Evolutionary conservation across 2,888 invertebrate genomes (phyloP).

Genomic region (Philereme vetulata): DNA sequence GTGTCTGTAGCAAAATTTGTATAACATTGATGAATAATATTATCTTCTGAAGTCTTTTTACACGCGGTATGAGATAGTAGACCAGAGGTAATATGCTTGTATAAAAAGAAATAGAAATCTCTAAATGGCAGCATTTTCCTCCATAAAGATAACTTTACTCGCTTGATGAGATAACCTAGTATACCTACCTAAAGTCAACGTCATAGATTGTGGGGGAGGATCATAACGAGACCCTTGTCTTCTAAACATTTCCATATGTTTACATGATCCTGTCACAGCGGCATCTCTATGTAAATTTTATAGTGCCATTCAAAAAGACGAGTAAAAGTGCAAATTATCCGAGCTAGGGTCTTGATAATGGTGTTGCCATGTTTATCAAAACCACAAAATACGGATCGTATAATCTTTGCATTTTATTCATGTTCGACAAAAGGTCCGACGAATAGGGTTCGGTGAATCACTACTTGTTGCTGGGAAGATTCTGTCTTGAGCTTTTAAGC

Average conservation of each 20-base stretch:
- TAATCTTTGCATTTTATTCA: conserved; percentile 64
- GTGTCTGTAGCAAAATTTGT: no score
- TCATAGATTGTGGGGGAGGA: conserved; percentile 29
- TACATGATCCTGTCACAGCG: conserved; percentile 51
- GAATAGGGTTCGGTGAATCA: conserved; percentile 20
- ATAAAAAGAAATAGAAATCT: background rate
- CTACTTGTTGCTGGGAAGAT: conserved; percentile 42
- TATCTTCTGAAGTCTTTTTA: no score
- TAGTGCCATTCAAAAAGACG: conserved; percentile 66
- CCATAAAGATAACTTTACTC: conserved; percentile 12
- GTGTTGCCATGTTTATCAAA: conserved; percentile 53
- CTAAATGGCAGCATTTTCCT: background rate
- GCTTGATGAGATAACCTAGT: conserved; percentile 28
- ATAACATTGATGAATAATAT: no score
- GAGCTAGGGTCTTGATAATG: conserved; percentile 49
- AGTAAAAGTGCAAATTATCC: conserved; percentile 70
- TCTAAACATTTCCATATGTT: conserved; percentile 43
- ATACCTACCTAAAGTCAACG: conserved; percentile 15
- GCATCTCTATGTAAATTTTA: conserved; percentile 76
- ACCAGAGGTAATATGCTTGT: background rate
- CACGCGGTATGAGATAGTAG: no score
- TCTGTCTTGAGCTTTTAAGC: no score
- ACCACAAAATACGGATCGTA: conserved; percentile 65
- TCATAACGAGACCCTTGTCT: conserved; percentile 39
- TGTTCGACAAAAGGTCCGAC: conserved; percentile 39